These are phyloP conservation scores for Lasaia peninsularis DNA, from an alignment of 1,140 invertebrate genomes.

Conservation along the genomic window DNA sequence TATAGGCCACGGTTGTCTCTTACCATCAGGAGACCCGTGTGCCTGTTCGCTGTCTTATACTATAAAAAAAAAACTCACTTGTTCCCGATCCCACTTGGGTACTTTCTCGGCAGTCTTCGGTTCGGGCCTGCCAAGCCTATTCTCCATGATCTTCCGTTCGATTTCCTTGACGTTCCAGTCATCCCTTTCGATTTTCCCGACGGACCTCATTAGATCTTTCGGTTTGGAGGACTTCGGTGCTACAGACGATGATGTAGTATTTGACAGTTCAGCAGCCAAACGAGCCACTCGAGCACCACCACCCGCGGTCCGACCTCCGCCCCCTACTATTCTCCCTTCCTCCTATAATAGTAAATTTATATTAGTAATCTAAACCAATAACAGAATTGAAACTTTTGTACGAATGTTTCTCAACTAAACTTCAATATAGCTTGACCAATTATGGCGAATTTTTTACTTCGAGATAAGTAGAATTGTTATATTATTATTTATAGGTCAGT, in stretches of 20 bases:
- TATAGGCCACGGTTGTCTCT: no score
- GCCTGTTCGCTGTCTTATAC: no score
- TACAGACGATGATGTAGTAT: constrained; percentile 39
- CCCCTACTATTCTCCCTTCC: constrained; percentile 52
- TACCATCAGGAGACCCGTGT: no score
- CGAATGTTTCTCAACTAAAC: neutral
- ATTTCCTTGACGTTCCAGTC: constrained; percentile 96
- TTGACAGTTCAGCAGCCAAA: constrained; percentile 79
- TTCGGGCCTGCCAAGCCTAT: constrained; percentile 83
- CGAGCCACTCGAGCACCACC: constrained; percentile 79
- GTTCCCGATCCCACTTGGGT: constrained; percentile 93
- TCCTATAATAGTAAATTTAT: constrained; percentile 33
- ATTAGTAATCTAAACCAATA: neutral
- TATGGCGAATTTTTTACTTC: no score
- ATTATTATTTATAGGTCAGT: no score
- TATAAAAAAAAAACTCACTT: constrained; percentile 62
- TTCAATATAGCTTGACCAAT: no score
- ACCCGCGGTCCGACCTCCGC: constrained; percentile 34
- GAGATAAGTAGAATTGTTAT: no score
- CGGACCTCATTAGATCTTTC: constrained; percentile 90
- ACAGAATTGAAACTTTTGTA: no score
- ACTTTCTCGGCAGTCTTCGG: constrained; percentile 87
- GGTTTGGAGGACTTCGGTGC: constrained; percentile 85
- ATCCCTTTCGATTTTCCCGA: constrained; percentile 92
- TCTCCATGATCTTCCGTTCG: constrained; percentile 93